phyloP scores from a whole-genome alignment of 2,888 invertebrate species.

The Chaitophorus viminalis region DNA sequence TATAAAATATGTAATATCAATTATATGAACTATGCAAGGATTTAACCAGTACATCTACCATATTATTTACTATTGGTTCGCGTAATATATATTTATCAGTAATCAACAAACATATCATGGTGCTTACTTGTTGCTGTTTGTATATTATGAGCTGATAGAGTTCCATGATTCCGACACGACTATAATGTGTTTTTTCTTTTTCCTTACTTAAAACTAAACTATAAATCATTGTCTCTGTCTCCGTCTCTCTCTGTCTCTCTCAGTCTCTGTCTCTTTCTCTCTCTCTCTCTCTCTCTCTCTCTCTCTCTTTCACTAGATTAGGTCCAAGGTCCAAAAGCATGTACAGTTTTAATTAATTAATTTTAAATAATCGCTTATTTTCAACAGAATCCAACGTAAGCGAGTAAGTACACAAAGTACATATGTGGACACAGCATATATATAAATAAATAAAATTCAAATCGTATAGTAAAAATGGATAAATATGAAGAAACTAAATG shows the following conservation, averaged over 20 bases:
- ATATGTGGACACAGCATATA: background rate
- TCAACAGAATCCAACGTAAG: too few species aligned
- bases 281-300: too few species aligned
- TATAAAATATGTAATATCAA: background rate
- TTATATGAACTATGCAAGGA: background rate
- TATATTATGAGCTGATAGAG: too few species aligned
- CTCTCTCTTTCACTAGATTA: too few species aligned
- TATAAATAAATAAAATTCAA: background rate
- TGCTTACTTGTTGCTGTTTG: constrained; percentile 37
- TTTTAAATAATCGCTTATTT: background rate
- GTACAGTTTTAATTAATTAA: constrained; percentile 21
- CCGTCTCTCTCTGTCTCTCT: too few species aligned
- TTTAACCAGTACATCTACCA: background rate
- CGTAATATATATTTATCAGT: constrained; percentile 25
- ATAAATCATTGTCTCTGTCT: too few species aligned
- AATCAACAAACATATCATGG: background rate
- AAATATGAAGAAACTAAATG: too few species aligned
- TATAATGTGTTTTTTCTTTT: background rate
- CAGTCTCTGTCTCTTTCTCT: too few species aligned
- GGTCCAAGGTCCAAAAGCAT: background rate
- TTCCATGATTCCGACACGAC: constrained; percentile 24
- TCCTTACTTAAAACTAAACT: background rate
- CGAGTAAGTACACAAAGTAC: too few species aligned
- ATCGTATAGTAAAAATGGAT: too few species aligned
- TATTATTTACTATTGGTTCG: background rate